These are phyloP conservation scores for Dolichopus griseipennis DNA, from an alignment of 2,888 invertebrate genomes.

Conservation along the genomic window DNA sequence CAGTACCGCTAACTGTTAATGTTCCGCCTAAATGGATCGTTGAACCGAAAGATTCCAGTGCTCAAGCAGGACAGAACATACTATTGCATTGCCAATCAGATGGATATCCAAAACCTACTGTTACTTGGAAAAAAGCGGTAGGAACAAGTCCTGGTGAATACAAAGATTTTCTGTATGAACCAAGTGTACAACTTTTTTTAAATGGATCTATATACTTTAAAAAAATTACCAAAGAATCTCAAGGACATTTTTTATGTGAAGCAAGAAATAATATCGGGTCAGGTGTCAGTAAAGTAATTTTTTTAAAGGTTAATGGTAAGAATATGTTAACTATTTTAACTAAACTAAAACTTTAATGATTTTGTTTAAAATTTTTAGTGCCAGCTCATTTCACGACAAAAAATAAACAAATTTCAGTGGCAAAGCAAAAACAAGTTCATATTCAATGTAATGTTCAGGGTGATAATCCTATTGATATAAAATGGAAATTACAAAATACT, in stretches of 20 bases:
- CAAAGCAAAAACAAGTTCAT: slow-evolving; percentile 72
- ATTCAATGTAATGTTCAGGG: slow-evolving; percentile 80
- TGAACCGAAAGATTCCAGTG: slow-evolving; percentile 74
- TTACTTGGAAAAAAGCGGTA: slow-evolving; percentile 83
- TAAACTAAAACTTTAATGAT: slow-evolving; percentile 17
- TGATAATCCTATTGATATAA: slow-evolving; percentile 78
- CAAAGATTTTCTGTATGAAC: slow-evolving; percentile 73
- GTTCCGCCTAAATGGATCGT: slow-evolving; percentile 85
- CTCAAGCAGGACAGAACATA: slow-evolving; percentile 74
- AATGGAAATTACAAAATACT: slow-evolving; percentile 62
- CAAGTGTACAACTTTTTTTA: slow-evolving; percentile 64
- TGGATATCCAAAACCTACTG: slow-evolving; percentile 80
- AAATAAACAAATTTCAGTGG: slow-evolving; percentile 70
- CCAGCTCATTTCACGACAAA: slow-evolving; percentile 80
- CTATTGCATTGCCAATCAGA: slow-evolving; percentile 82
- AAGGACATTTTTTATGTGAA: slow-evolving; percentile 86
- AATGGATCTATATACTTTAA: slow-evolving; percentile 79
- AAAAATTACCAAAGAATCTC: slow-evolving; percentile 75
- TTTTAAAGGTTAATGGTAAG: slow-evolving; percentile 81
- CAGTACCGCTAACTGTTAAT: slow-evolving; percentile 73
- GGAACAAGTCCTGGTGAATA: slow-evolving; percentile 72
- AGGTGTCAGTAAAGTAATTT: slow-evolving; percentile 85
- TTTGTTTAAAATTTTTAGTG: slow-evolving; percentile 45
- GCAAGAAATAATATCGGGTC: slow-evolving; percentile 88
- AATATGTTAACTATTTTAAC: slow-evolving; percentile 20